Evolutionary conservation across 2,113 vertebrate genomes (phyloP), one percentile per base, ranked within the genome.

Genomic region (Lycaon pictus): DNA sequence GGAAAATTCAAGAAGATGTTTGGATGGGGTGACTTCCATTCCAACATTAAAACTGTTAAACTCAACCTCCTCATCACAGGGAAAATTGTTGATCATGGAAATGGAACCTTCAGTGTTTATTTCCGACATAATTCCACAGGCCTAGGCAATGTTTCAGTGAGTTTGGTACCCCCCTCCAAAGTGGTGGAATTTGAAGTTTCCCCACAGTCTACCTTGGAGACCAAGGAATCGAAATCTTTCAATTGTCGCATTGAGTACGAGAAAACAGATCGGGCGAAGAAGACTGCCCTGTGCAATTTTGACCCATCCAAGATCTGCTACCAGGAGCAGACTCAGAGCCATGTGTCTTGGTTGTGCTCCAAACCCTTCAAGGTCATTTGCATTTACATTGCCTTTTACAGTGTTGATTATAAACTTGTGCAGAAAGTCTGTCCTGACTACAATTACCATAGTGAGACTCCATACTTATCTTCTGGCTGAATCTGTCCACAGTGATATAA

Each of bases 1-100:
- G 99, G 99, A 88, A 99, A 99, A 98, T 99, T 99, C 99, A 99
- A 99, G 98, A 99, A 99, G 97, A 99, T 99, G 99, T 99, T 99
- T 43, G 99, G 99, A 67, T 99, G 99, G 99, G 99, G 99, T 0
- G 99, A 99, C 98, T 99, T 99, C 98, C 99, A 99, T 98, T 99
- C 99, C 96, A 99, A 99, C 98, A 99, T 99, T 98, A 99, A 99
- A 98, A 99, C 99, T 72, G 99, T 99, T 88, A 99, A 99, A 97
- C 99, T 99, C 97, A 99, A 99, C 98, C 99, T 99, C n/a, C 99
- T 99, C 90, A 99, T 99, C 98, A 99, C 99, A 0, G 99, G 99
- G 60, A 99, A 99, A 98, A 99, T 99, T 29, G 99, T 99, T 25
- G 99, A 99, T 98, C 99, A 99, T 0, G 99, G 99, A 91, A 99